These are phyloP conservation scores for Pterocles gutturalis DNA, from an alignment of 2,113 vertebrate species.

Conservation along the genomic window DNA sequence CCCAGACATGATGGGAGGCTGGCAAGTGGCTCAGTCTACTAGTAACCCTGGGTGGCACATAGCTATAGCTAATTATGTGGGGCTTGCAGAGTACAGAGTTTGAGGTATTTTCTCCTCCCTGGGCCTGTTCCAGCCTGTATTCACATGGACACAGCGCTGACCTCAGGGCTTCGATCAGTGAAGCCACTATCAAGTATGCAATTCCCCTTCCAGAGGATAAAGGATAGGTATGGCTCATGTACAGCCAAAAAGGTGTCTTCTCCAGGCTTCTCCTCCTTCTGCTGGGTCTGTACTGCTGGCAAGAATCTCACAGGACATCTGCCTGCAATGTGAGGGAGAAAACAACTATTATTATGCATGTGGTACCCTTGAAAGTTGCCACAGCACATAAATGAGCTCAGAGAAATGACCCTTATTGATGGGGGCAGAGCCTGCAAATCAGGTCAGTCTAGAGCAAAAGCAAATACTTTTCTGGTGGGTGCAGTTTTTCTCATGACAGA, in stretches of 20 bases:
- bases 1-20: neutral
- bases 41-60: neutral
- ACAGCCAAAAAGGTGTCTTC: neutral
- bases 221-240: neutral
- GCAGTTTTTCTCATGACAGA: neutral
- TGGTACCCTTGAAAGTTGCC: neutral
- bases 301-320: neutral
- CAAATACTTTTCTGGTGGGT: neutral
- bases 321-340: neutral
- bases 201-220: neutral
- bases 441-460: neutral
- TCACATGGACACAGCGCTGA: neutral
- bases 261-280: neutral
- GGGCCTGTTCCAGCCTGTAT: neutral
- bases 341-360: neutral
- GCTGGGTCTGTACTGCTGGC: neutral
- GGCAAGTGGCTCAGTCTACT: neutral
- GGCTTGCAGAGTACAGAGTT: neutral
- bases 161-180: neutral
- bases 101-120: neutral
- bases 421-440: neutral
- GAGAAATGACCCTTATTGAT: neutral
- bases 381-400: neutral
- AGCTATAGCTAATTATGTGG: neutral
- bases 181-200: neutral